phyloP scores from a whole-genome alignment of 2,797 vertebrate species.

The Falco berigora region DNA sequence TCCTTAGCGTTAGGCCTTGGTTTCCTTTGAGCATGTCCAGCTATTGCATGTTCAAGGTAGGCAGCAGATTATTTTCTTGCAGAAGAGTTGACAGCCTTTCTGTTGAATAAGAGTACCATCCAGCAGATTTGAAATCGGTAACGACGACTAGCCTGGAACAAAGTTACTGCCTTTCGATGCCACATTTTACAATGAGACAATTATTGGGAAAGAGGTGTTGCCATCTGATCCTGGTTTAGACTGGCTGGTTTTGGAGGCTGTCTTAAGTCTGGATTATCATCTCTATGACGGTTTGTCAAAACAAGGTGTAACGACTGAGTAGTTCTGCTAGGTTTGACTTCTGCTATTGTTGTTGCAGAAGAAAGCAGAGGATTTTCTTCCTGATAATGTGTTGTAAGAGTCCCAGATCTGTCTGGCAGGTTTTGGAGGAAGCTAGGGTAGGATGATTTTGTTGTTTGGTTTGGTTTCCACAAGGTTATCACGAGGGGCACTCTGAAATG shows the following conservation, averaged over 20 bases:
- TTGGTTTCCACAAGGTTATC: not conserved
- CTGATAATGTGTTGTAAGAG: not conserved
- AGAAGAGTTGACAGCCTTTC: not conserved
- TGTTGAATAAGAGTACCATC: not conserved
- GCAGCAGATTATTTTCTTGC: not conserved
- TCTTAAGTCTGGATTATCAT: not conserved
- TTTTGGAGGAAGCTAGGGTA: not conserved
- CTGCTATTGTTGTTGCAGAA: not conserved
- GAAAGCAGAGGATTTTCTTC: not conserved
- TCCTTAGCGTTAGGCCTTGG: not conserved
- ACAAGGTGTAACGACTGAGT: not conserved
- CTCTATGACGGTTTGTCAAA: not conserved
- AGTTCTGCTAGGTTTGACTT: not conserved
- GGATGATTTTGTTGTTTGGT: not conserved
- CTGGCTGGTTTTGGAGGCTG: not conserved
- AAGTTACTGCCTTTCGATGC: not conserved
- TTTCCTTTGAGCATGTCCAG: not conserved
- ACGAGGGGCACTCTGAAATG: not conserved
- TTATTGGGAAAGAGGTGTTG: not conserved
- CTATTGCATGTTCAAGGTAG: not conserved
- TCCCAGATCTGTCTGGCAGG: not conserved
- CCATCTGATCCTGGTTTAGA: not conserved
- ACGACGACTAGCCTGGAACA: not conserved
- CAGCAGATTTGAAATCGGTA: not conserved
- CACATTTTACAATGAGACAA: not conserved